These are phyloP conservation scores for Pleuronectes platessa DNA, from an alignment of 2,113 vertebrate species.

Conservation along the genomic window DNA sequence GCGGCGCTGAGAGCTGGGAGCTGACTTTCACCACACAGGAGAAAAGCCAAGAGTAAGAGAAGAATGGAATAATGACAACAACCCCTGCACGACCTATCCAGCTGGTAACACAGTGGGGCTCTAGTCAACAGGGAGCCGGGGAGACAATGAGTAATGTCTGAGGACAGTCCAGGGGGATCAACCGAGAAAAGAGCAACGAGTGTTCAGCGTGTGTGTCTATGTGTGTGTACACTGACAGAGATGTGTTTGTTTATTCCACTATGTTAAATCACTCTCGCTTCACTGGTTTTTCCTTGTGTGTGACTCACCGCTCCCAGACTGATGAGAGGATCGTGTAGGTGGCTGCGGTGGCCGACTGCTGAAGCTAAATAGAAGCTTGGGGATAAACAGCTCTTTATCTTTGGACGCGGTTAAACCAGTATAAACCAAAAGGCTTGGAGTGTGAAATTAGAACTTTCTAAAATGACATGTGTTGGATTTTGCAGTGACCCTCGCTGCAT, in stretches of 20 bases:
- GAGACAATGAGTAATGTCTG: conserved; percentile 72
- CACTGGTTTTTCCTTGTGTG: conserved; percentile 47
- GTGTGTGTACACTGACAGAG: conserved; percentile 33
- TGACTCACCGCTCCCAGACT: conserved; percentile 63
- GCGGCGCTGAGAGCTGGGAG: conserved; percentile 18
- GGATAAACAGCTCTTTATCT: conserved; percentile 29
- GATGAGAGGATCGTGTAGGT: conserved; percentile 57
- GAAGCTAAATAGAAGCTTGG: conserved; percentile 23
- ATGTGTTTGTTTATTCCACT: conserved; percentile 58
- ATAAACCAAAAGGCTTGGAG: conserved; percentile 1
- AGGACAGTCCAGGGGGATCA: conserved; percentile 51
- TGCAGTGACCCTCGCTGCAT: neutral
- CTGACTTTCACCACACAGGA: conserved; percentile 34
- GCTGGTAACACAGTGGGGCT: conserved; percentile 60
- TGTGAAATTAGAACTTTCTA: neutral
- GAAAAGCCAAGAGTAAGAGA: conserved; percentile 45
- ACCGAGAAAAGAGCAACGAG: conserved; percentile 34
- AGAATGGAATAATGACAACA: conserved; percentile 66
- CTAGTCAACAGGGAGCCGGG: conserved; percentile 36
- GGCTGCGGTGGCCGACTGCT: conserved; percentile 35
- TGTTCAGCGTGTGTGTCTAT: conserved; percentile 27
- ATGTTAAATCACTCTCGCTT: conserved; percentile 54
- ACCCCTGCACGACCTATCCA: conserved; percentile 50
- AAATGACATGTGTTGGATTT: neutral
- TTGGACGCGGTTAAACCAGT: neutral